Percentiles rank a stretch among this genome's conserved stretches.
These are phyloP conservation scores for Lepidurus apus DNA, from an alignment of 1,140 invertebrate species.

Conservation along the genomic window DNA sequence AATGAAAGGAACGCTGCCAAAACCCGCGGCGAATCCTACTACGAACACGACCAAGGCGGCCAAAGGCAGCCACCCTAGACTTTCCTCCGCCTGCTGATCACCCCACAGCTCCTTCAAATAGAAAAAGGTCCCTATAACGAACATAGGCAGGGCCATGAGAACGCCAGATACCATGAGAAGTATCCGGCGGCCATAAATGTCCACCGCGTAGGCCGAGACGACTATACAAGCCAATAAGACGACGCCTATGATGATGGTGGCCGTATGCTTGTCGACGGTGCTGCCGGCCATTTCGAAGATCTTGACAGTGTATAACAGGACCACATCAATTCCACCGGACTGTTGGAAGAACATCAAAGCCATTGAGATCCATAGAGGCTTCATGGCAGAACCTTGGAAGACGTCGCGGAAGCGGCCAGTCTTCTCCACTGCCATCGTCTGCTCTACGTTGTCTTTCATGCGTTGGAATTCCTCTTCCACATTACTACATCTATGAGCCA, in stretches of 20 bases:
- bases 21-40: conserved; percentile 44
- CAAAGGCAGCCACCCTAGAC: conserved; percentile 47
- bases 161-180: conserved; percentile 50
- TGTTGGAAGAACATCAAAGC: conserved; percentile 92
- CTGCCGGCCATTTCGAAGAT: conserved; percentile 63
- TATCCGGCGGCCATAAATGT: conserved; percentile 48
- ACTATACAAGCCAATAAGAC: conserved; percentile 63
- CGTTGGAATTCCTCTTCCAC: conserved; percentile 29
- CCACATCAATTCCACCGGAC: conserved; percentile 75
- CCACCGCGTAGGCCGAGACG: conserved; percentile 60
- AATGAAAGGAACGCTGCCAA: conserved; percentile 58
- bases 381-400: conserved; percentile 52
- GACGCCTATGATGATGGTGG: conserved; percentile 70
- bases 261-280: conserved; percentile 52
- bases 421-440: conserved; percentile 6
- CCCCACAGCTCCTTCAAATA: conserved; percentile 25
- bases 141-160: conserved; percentile 53
- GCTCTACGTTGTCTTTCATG: conserved; percentile 27
- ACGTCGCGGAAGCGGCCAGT: background rate
- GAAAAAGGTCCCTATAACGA: conserved; percentile 46
- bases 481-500: background rate
- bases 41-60: conserved; percentile 49
- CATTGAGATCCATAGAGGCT: conserved; percentile 68
- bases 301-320: conserved; percentile 70
- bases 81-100: conserved; percentile 29